phyloP scores from a whole-genome alignment of 2,888 invertebrate genomes.

The Kryphioiulus occultus region DNA sequence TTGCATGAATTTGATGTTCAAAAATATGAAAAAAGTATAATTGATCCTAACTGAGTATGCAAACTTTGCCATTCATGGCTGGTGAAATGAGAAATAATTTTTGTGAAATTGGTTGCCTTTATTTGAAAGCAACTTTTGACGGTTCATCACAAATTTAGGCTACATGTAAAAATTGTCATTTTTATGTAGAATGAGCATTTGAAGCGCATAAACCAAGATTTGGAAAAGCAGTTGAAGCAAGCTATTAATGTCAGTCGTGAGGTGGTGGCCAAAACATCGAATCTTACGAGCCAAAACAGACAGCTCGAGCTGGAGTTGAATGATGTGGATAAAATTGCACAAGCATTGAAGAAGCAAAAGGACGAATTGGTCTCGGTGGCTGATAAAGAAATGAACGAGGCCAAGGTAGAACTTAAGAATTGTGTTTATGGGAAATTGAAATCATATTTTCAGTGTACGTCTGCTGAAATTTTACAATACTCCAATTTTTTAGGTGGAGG shows the following conservation, averaged over 20 bases:
- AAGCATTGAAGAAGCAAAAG: constrained; percentile 45
- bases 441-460: neutral
- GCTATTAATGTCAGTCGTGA: constrained; percentile 33
- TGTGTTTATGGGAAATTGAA: neutral
- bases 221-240: constrained; percentile 48
- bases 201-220: constrained; percentile 45
- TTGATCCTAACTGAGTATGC: neutral
- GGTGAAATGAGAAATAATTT: no score
- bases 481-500: constrained; percentile 42
- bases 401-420: constrained; percentile 23
- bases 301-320: constrained; percentile 41
- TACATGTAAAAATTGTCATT: no score
- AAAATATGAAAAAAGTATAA: neutral
- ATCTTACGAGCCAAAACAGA: constrained; percentile 35
- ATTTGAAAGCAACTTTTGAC: no score
- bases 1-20: neutral
- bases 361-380: constrained; percentile 37
- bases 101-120: no score
- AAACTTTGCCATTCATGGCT: neutral
- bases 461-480: neutral
- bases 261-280: neutral
- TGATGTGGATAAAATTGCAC: constrained; percentile 43
- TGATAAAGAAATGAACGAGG: constrained; percentile 49
- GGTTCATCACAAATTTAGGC: neutral
- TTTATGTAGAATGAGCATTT: constrained; percentile 43